Conservation (phyloP, 2,888 invertebrate species). For the Lagria hirta region DNA sequence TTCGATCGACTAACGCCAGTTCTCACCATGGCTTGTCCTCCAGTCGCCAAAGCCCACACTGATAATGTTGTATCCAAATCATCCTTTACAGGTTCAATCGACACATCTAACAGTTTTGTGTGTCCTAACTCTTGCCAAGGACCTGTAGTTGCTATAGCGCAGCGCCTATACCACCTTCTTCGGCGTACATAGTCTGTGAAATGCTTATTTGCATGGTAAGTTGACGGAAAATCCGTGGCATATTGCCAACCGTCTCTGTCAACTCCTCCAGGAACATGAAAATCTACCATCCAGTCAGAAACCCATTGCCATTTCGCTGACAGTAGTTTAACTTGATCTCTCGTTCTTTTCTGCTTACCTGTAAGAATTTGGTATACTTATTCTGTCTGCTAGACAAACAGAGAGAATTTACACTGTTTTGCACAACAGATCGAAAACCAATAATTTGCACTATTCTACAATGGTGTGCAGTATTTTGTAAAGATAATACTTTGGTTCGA, state of each 20-base stretch:
- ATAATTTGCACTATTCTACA: too few relatives aligned
- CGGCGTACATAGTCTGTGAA: conserved; percentile 84
- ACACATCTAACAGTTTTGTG: conserved; percentile 79
- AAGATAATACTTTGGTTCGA: too few relatives aligned
- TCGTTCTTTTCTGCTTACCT: conserved; percentile 79
- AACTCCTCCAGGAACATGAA: conserved; percentile 84
- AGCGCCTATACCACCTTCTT: conserved; percentile 57
- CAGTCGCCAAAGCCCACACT: conserved; percentile 84
- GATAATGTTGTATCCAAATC: conserved; percentile 57
- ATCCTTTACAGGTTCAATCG: conserved; percentile 57
- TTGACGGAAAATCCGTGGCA: conserved; percentile 87
- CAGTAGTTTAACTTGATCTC: conserved; percentile 82
- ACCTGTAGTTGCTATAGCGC: conserved; percentile 78
- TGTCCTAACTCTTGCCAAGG: conserved; percentile 90
- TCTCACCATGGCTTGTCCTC: conserved; percentile 83
- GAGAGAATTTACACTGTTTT: too few relatives aligned
- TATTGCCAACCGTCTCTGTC: conserved; percentile 95
- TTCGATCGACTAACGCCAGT: conserved; percentile 72
- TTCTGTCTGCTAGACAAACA: too few relatives aligned
- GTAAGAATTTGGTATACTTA: too few relatives aligned
- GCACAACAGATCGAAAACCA: too few relatives aligned
- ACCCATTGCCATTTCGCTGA: conserved; percentile 90
- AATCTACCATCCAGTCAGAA: conserved; percentile 92
- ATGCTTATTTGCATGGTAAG: conserved; percentile 81
- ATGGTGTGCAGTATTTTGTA: too few relatives aligned